Evolutionary conservation across 2,888 invertebrate species (phyloP).

Genomic region (Polymixis flavicincta): DNA sequence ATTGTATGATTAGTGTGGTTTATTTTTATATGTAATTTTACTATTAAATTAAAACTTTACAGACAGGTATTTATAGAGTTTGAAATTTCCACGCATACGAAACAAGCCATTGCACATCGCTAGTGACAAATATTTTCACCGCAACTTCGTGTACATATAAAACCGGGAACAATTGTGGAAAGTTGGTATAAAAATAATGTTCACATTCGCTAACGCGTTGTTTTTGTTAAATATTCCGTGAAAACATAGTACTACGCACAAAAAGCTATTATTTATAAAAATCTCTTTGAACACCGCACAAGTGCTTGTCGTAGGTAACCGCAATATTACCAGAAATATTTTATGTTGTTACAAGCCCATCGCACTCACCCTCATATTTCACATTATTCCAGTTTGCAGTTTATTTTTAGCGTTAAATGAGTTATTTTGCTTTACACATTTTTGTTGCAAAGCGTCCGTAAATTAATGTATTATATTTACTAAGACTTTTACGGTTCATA

Average conservation of each 20-base stretch:
- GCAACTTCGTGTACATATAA: slow-evolving; percentile 71
- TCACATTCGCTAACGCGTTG: slow-evolving; percentile 56
- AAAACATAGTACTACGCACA: slow-evolving; percentile 65
- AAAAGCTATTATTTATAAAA: slow-evolving; percentile 82
- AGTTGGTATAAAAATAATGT: slow-evolving; percentile 60
- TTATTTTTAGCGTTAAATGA: slow-evolving; percentile 72
- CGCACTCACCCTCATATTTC: slow-evolving; percentile 77
- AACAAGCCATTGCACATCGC: slow-evolving; percentile 30
- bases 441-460: slow-evolving; percentile 47
- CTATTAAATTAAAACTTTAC: slow-evolving; percentile 7
- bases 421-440: slow-evolving; percentile 49
- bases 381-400: slow-evolving; percentile 74
- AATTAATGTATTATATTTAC: slow-evolving; percentile 53
- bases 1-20: not conserved
- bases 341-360: slow-evolving; percentile 79
- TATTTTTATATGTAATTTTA: not conserved
- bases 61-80: slow-evolving; percentile 3
- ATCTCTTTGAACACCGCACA: slow-evolving; percentile 79
- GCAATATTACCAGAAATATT: slow-evolving; percentile 84
- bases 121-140: slow-evolving; percentile 59
- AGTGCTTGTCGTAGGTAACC: slow-evolving; percentile 84
- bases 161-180: slow-evolving; percentile 65
- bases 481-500: slow-evolving; percentile 59
- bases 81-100: slow-evolving; percentile 17
- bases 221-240: slow-evolving; percentile 70